Conservation (phyloP, 1,140 invertebrate species). For the Ceratoteleas bidentatus region DNA sequence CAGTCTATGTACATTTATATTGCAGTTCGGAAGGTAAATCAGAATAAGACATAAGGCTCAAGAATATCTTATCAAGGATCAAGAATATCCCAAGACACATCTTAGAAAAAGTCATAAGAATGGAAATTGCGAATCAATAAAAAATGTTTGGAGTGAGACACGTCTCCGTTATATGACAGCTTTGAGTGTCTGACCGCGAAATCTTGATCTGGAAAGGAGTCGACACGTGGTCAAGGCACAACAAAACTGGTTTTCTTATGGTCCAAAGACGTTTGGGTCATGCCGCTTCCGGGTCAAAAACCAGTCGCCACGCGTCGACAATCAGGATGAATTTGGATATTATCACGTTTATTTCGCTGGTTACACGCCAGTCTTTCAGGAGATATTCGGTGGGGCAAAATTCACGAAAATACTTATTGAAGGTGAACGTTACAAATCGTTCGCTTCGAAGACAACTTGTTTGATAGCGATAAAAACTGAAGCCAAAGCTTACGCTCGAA, state of each 20-base stretch:
- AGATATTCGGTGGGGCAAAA: constrained; percentile 1
- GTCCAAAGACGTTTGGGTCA: constrained; percentile 68
- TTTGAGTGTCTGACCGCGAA: constrained; percentile 1
- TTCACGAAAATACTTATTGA: constrained; percentile 34
- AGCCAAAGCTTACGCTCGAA: constrained; percentile 69
- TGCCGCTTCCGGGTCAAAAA: constrained; percentile 75
- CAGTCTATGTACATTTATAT: too few relatives aligned
- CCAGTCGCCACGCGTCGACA: constrained; percentile 69
- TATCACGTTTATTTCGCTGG: too few relatives aligned
- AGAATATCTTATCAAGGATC: too few relatives aligned
- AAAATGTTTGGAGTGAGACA: neutral
- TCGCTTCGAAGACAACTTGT: constrained; percentile 60
- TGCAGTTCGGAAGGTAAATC: too few relatives aligned
- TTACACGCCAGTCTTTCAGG: too few relatives aligned
- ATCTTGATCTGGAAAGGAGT: constrained; percentile 64
- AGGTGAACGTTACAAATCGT: constrained; percentile 50
- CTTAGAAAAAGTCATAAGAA: too few relatives aligned
- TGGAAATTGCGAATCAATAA: too few relatives aligned
- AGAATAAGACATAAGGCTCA: too few relatives aligned
- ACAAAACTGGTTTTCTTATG: constrained; percentile 77
- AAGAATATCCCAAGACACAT: too few relatives aligned
- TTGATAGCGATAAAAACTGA: constrained; percentile 59
- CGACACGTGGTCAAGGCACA: constrained; percentile 77
- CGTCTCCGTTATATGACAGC: too few relatives aligned
- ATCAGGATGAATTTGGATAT: constrained; percentile 15